Evolutionary conservation across 2,797 vertebrate genomes (phyloP).

Genomic region (Enteromius viviparus): DNA sequence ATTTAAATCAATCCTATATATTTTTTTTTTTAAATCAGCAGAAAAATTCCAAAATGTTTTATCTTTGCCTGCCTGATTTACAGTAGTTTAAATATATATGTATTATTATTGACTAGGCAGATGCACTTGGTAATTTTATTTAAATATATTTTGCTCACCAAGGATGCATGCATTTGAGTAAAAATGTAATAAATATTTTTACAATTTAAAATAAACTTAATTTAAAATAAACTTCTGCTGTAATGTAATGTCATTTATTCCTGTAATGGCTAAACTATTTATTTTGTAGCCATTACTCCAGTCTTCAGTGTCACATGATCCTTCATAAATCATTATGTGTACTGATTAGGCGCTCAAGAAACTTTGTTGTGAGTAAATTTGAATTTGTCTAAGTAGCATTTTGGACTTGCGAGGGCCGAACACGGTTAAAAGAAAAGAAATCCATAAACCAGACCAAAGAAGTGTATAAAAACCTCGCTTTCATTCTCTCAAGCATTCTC

Average conservation of each 20-base stretch:
- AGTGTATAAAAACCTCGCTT: constrained; percentile 13
- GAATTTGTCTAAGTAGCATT: constrained; percentile 27
- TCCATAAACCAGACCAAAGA: constrained; percentile 38
- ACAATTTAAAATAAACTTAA: neutral
- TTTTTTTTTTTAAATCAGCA: neutral
- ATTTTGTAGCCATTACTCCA: neutral
- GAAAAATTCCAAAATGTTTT: neutral
- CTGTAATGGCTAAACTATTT: neutral
- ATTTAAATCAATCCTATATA: neutral
- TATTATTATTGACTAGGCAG: neutral
- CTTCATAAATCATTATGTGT: neutral
- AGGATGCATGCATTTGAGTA: neutral
- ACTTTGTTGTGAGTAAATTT: neutral
- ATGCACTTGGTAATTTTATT: neutral
- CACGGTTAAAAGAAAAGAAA: constrained; percentile 26
- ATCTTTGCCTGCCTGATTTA: neutral
- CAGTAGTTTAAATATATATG: neutral
- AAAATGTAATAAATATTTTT: neutral
- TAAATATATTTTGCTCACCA: neutral
- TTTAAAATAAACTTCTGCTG: neutral
- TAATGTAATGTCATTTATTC: neutral
- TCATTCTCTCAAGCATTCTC: constrained; percentile 33
- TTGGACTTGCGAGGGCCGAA: neutral
- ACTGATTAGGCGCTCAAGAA: neutral
- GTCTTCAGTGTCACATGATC: neutral